Conservation (phyloP, 2,797 vertebrate species). For the Sphaeramia orbicularis region DNA sequence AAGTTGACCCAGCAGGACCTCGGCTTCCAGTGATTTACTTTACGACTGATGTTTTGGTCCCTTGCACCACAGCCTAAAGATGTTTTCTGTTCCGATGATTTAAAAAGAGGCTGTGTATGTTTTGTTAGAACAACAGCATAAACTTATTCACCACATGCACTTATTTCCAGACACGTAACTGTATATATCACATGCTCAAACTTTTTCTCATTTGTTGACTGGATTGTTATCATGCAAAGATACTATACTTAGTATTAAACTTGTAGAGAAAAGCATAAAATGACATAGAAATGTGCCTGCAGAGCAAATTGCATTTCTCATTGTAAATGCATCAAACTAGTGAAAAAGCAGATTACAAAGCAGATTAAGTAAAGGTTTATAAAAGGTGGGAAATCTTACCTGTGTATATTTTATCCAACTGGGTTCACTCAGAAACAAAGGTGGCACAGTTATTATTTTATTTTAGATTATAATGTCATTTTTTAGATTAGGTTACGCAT, state of each 20-base stretch:
- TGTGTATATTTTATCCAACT: too few species aligned
- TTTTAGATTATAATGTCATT: too few species aligned
- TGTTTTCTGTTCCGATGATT: slow-evolving; percentile 21
- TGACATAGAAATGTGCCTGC: not conserved
- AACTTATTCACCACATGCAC: too few species aligned
- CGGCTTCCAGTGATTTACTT: slow-evolving; percentile 10
- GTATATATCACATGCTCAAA: not conserved
- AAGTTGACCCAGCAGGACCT: slow-evolving; percentile 4
- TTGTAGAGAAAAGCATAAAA: not conserved
- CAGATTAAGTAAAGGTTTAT: too few species aligned
- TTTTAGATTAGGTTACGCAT: not conserved
- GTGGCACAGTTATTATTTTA: too few species aligned
- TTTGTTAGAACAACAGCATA: slow-evolving; percentile 8
- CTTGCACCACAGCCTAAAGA: slow-evolving; percentile 7
- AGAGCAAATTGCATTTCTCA: not conserved
- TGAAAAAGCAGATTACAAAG: too few species aligned
- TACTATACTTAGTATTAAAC: not conserved
- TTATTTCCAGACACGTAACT: too few species aligned
- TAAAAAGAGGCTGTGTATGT: slow-evolving; percentile 20
- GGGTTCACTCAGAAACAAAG: too few species aligned
- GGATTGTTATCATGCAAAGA: not conserved
- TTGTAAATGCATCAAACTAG: too few species aligned
- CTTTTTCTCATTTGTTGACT: not conserved
- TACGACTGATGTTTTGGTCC: slow-evolving; percentile 29
- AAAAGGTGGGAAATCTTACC: too few species aligned